phyloP scores from a whole-genome alignment of 2,113 vertebrate genomes.

The Nannospalax galili region DNA sequence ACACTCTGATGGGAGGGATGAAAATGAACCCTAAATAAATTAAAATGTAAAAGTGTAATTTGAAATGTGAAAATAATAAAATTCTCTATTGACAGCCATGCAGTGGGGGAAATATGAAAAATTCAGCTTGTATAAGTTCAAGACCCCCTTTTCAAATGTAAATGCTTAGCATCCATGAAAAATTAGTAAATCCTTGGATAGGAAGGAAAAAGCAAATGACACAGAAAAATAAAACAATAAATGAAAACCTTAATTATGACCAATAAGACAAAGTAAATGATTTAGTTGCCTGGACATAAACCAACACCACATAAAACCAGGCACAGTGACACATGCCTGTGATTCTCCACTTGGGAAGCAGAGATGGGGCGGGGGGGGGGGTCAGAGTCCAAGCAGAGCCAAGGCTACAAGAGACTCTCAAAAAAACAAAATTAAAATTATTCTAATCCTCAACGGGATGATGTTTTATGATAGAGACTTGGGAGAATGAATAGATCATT shows the following conservation, averaged over 20 bases:
- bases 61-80: not conserved
- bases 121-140: not conserved
- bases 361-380: too few species aligned
- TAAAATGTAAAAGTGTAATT: not conserved
- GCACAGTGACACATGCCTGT: too few species aligned
- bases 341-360: too few species aligned
- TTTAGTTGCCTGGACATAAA: not conserved
- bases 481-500: too few species aligned
- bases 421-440: not conserved
- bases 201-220: not conserved
- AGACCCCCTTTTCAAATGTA: conserved; percentile 7
- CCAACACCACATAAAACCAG: not conserved
- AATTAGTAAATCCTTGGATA: not conserved
- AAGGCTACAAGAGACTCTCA: not conserved
- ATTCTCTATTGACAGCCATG: not conserved
- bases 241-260: not conserved
- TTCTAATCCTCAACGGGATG: not conserved
- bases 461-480: not conserved
- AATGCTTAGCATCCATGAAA: not conserved
- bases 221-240: not conserved
- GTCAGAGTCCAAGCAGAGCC: too few species aligned
- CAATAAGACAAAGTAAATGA: not conserved
- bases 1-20: not conserved
- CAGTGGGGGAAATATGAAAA: not conserved
- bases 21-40: not conserved